Evolutionary conservation across 2,888 invertebrate species (phyloP), one percentile per base, ranked within the genome.

Genomic region (Apamea crenata): DNA sequence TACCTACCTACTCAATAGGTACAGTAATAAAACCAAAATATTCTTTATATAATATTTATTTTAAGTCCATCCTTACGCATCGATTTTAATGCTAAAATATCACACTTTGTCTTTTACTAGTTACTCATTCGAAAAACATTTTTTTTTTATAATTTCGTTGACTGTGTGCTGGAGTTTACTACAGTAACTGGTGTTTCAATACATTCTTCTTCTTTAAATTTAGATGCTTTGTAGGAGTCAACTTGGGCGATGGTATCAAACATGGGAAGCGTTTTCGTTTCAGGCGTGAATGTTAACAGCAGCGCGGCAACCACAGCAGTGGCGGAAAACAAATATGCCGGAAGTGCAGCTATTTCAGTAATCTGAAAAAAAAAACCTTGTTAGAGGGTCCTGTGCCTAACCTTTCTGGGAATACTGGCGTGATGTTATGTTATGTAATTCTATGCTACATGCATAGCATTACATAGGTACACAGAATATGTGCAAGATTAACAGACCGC

Each of bases 211-310:
- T 70, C 29, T 91, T 92, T 82, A 87, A 90, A 61, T 88, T 85
- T 75, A 71, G 87, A 72, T 40, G 85, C 79, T 84, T 92, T 92
- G 69, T 93, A 91, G 8, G 88, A 88, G 78, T 95, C 94, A 5
- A 95, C 90, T 92, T 96, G 95, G 1, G 93, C 94, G 59, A 96
- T 93, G 0, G 96, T 96, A 78, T 96, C 96, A 67, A 95, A 95
- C 90, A 96, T 86, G 0, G 96, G 96, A 59, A 95, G 74, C 3
- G 82, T 86, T 89, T 93, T 96, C 1, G 96, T 96, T 92, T 96
- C 96, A 8, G 96, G 95, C 1, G 95, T 95, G 63, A 96, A 94
- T 2, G 88, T 88, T 18, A 96, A 85, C 12, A 95, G 84, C 0
- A 91, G 21, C 0, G 94, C 94, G 0, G 95, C 90, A 61, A 94